Conservation (phyloP, 2,888 invertebrate species). For the Lepidocyrtinus sp. region DNA sequence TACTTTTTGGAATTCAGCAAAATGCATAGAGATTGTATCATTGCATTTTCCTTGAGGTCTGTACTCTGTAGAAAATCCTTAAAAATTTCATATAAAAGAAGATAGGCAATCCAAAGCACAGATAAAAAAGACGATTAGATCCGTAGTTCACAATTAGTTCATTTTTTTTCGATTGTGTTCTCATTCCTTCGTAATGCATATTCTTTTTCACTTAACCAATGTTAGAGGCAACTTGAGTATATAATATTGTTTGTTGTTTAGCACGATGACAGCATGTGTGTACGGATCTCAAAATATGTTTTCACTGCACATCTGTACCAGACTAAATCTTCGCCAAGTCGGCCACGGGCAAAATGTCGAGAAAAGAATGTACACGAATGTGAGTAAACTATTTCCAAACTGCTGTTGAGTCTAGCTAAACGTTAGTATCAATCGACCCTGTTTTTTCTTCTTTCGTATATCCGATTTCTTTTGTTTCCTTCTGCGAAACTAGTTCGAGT, state of each 20-base stretch:
- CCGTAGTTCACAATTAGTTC: constrained; percentile 7
- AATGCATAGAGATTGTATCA: too few relatives aligned
- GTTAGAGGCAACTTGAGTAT: too few relatives aligned
- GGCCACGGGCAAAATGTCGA: constrained; percentile 56
- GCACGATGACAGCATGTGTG: constrained; percentile 57
- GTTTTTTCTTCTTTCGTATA: constrained; percentile 9
- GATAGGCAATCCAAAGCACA: too few relatives aligned
- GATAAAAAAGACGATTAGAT: not conserved
- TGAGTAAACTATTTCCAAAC: not conserved
- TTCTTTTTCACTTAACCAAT: not conserved
- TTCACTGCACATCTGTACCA: constrained; percentile 12
- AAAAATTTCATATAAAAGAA: too few relatives aligned
- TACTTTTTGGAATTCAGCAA: too few relatives aligned
- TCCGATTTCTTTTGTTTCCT: constrained; percentile 1
- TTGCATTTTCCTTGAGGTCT: too few relatives aligned
- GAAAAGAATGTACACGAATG: not conserved
- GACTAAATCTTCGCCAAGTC: constrained; percentile 56
- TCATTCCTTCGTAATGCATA: not conserved
- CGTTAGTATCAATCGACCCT: not conserved
- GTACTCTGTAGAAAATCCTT: too few relatives aligned
- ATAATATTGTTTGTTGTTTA: constrained; percentile 9
- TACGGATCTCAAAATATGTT: constrained; percentile 40
- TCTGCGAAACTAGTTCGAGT: too few relatives aligned
- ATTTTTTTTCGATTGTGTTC: not conserved
- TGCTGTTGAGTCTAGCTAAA: not conserved